Conservation (phyloP, 2,888 invertebrate species). For the Phoronis australis region DNA sequence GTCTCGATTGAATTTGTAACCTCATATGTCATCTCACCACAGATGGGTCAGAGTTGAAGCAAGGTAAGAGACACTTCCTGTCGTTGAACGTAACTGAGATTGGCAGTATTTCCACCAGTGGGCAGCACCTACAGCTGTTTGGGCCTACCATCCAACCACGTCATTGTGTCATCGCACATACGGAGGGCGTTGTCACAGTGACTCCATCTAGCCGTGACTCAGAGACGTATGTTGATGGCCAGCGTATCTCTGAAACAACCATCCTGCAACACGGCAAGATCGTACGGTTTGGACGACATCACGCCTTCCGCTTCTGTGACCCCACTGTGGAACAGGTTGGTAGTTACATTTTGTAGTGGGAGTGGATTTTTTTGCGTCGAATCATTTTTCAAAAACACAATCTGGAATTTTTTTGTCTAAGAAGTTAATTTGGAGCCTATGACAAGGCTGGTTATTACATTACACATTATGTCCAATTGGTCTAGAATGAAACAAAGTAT, state of each 20-base stretch:
- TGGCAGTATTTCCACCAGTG: slow-evolving; percentile 61
- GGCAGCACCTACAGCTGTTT: slow-evolving; percentile 58
- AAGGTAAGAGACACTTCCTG: slow-evolving; percentile 57
- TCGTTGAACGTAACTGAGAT: slow-evolving; percentile 66
- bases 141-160: slow-evolving; percentile 89
- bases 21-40: slow-evolving; percentile 16
- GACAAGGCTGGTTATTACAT: too few species aligned
- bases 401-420: too few species aligned
- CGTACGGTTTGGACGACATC: slow-evolving; percentile 56
- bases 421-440: too few species aligned
- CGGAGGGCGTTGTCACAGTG: slow-evolving; percentile 85
- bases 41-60: slow-evolving; percentile 58
- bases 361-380: too few species aligned
- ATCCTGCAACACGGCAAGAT: slow-evolving; percentile 65
- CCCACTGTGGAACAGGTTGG: slow-evolving; percentile 44
- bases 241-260: slow-evolving; percentile 85
- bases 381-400: too few species aligned
- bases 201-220: slow-evolving; percentile 92
- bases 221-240: slow-evolving; percentile 89
- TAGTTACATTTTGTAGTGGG: too few species aligned
- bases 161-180: slow-evolving; percentile 88
- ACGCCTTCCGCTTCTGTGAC: slow-evolving; percentile 57
- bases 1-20: too few species aligned
- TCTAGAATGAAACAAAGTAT: too few species aligned
- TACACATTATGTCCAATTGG: too few species aligned